These are phyloP conservation scores for Danaus melanippus DNA, from an alignment of 1,140 invertebrate species.

Conservation along the genomic window DNA sequence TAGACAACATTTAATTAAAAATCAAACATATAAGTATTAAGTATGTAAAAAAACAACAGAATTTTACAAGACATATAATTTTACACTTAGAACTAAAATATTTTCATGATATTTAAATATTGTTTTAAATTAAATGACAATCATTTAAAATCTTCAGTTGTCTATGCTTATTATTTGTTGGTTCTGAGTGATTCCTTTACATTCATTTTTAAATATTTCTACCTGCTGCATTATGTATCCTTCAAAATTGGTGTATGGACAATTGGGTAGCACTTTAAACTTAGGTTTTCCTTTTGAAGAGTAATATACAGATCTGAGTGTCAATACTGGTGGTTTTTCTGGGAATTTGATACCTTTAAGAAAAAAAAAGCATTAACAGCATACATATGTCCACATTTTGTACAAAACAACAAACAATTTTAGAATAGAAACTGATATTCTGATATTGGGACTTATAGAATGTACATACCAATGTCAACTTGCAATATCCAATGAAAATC, in stretches of 20 bases:
- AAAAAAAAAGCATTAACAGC: slow-evolving; percentile 19
- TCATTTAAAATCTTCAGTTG: slow-evolving; percentile 6
- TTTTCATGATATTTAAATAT: too few species aligned
- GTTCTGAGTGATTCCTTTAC: slow-evolving; percentile 32
- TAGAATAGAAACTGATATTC: not conserved
- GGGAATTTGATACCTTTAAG: slow-evolving; percentile 49
- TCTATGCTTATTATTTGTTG: slow-evolving; percentile 38
- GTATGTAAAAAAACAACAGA: too few species aligned
- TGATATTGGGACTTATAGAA: not conserved
- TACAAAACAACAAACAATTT: not conserved
- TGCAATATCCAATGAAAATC: slow-evolving; percentile 69
- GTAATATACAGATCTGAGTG: slow-evolving; percentile 62
- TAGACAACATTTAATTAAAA: too few species aligned
- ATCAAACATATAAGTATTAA: too few species aligned
- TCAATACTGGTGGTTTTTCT: slow-evolving; percentile 55
- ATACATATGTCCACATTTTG: not conserved
- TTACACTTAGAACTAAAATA: too few species aligned
- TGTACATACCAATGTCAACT: slow-evolving; percentile 58
- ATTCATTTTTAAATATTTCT: slow-evolving; percentile 64
- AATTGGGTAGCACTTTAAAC: slow-evolving; percentile 51
- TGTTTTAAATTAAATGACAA: slow-evolving; percentile 1
- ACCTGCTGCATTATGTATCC: slow-evolving; percentile 63
- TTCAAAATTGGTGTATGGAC: slow-evolving; percentile 62
- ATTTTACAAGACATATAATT: too few species aligned
- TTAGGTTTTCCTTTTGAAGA: slow-evolving; percentile 56